These are phyloP conservation scores for Pollenia angustigena DNA, from an alignment of 2,888 invertebrate genomes.

Conservation along the genomic window DNA sequence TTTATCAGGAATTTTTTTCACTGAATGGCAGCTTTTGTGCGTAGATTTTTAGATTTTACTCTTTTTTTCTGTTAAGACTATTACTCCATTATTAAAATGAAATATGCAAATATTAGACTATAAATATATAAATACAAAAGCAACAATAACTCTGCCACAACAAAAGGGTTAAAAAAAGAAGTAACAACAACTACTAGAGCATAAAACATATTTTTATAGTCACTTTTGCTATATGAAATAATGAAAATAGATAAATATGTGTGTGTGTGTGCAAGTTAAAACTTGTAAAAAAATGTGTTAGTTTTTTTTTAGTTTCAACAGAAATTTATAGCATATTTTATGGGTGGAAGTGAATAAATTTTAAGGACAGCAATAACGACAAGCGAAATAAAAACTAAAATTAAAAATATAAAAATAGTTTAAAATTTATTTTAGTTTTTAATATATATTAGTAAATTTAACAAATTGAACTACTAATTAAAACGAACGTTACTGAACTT, in stretches of 20 bases:
- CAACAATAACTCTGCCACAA: not conserved
- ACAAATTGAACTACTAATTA: no score
- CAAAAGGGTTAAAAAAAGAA: slow-evolving; percentile 26
- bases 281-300: slow-evolving; percentile 7
- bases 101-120: slow-evolving; percentile 56
- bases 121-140: slow-evolving; percentile 30
- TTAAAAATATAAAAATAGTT: not conserved
- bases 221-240: not conserved
- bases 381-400: not conserved
- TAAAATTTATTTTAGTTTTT: no score
- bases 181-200: slow-evolving; percentile 9
- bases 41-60: slow-evolving; percentile 47
- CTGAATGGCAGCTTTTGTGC: slow-evolving; percentile 13
- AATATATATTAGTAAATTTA: no score
- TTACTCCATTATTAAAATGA: slow-evolving; percentile 57
- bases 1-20: not conserved
- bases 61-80: slow-evolving; percentile 13
- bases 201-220: slow-evolving; percentile 35
- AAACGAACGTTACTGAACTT: no score
- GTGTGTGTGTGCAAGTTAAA: slow-evolving; percentile 4
- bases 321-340: slow-evolving; percentile 56
- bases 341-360: slow-evolving; percentile 53
- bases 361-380: slow-evolving; percentile 27
- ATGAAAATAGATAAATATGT: not conserved
- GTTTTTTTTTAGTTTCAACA: not conserved